Conservation (phyloP, 1,140 invertebrate species). For the Drosophila santomea region DNA sequence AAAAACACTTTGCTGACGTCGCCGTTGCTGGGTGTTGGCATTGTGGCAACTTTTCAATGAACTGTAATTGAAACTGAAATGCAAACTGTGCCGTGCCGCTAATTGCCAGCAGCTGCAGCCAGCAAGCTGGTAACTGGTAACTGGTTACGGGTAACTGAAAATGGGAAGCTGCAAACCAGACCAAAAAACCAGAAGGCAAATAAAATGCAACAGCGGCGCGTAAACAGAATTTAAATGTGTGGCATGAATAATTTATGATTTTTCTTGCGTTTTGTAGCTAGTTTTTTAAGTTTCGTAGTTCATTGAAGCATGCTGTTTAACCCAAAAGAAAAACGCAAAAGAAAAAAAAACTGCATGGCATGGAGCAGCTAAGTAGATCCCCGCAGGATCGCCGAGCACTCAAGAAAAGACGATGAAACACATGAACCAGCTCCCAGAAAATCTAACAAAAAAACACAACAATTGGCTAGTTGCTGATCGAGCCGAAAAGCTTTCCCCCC, state of each 20-base stretch:
- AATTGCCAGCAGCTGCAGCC: constrained; percentile 66
- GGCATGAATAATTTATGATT: constrained; percentile 77
- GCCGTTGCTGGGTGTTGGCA: constrained; percentile 58
- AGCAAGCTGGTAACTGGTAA: constrained; percentile 18
- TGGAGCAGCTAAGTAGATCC: constrained; percentile 21
- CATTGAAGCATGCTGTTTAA: constrained; percentile 41
- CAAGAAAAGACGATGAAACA: constrained; percentile 5
- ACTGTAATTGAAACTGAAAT: constrained; percentile 81
- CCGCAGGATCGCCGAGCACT: constrained; percentile 23
- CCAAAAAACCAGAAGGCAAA: constrained; percentile 36
- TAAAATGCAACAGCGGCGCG: constrained; percentile 35
- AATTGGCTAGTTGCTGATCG: constrained; percentile 38
- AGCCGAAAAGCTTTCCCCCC: constrained; percentile 49
- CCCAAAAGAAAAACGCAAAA: constrained; percentile 14
- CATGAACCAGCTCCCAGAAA: constrained; percentile 41
- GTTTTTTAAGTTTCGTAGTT: constrained; percentile 41
- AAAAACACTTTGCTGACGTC: constrained; percentile 79
- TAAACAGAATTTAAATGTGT: constrained; percentile 73
- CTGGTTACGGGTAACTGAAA: constrained; percentile 14
- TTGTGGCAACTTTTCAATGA: constrained; percentile 79
- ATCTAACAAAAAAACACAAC: constrained; percentile 25
- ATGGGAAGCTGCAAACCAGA: constrained; percentile 6
- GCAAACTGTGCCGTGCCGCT: constrained; percentile 65
- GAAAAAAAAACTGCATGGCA: constrained; percentile 37
- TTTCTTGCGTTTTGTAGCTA: constrained; percentile 53